Evolutionary conservation across 2,113 vertebrate species (phyloP).

Genomic region (Erythrolamprus reginae): DNA sequence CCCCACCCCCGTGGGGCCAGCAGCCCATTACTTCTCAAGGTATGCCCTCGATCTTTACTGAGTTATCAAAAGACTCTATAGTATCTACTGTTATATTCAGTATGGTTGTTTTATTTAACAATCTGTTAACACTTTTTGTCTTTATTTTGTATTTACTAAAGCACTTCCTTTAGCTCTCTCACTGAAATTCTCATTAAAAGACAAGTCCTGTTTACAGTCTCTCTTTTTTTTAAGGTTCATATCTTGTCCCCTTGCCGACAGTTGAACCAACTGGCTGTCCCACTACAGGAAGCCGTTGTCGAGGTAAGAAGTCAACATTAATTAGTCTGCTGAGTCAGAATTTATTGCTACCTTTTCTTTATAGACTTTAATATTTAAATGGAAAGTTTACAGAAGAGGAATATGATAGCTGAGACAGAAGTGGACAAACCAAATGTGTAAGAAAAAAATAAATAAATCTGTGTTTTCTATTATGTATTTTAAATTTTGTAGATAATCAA

Average conservation of each 20-base stretch:
- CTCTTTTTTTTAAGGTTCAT: constrained; percentile 72
- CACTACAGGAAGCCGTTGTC: constrained; percentile 78
- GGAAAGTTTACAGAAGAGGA: constrained; percentile 37
- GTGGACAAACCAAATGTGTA: constrained; percentile 16
- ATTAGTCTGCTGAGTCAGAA: background rate
- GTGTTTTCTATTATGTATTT: background rate
- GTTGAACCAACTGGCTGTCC: constrained; percentile 75
- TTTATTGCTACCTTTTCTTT: constrained; percentile 15
- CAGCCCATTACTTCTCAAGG: no score
- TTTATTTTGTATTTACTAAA: background rate
- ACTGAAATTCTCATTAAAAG: background rate
- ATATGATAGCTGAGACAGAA: constrained; percentile 36
- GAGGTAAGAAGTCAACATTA: constrained; percentile 74
- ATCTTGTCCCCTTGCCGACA: constrained; percentile 65
- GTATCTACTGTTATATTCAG: background rate
- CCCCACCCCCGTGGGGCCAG: no score
- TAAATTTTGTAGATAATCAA: constrained; percentile 34
- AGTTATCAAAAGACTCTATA: background rate
- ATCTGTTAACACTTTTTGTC: background rate
- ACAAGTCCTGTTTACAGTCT: constrained; percentile 28
- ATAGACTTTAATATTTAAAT: background rate
- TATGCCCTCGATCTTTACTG: background rate
- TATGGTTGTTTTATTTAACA: background rate
- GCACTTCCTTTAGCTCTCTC: background rate
- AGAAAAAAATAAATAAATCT: constrained; percentile 9